Evolutionary conservation across 2,888 invertebrate species (phyloP), one percentile per base, ranked within the genome.

Genomic region (Cantharis flavilabris): DNA sequence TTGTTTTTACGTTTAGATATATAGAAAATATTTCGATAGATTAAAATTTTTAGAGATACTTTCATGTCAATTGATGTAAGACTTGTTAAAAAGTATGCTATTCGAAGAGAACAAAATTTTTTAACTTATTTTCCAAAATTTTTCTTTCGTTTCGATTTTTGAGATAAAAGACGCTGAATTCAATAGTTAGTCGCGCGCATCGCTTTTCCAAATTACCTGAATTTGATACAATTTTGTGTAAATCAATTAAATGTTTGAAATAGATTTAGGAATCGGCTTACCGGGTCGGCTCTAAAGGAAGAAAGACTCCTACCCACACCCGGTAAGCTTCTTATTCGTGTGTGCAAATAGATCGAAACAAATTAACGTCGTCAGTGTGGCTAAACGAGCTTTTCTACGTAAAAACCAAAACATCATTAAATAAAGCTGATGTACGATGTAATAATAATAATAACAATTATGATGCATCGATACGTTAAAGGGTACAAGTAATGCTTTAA

Each of bases 401-500:
- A 49, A 49, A 49, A 49, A 49, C 7, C n/a, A 49, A 49, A 20
- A 16, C 1, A n/a, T 49, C 4, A 49, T n/a, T 49, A 49, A 49
- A 49, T 49, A 26, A 26, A 26, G n/a, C 9, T 49, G 49, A 49
- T 49, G 49, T 49, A 49, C 5, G 13, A 33, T 33, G n/a, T 33
- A n/a, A 23, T 23, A 23, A 23, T 23, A 23, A 23, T 23, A 23
- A 23, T 23, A 5, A 23, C 7, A 5, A 26, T 26, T 26, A 26
- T 26, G 26, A 26, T 26, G 26, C 49, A n/a, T 49, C 49, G 49
- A 49, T 49, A 49, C 49, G 7, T n/a, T 49, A 49, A 71, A 74
- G 63, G 76, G 77, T 77, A 77, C 75, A 77, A 77, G 71, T 72
- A 75, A 72, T 77, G 77, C 77, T 77, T 77, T 77, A 77, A 75